Percentiles rank a stretch among this genome's conserved stretches.
These are phyloP conservation scores for Ashinkailepas kermadecensis DNA, from an alignment of 2,888 invertebrate genomes.

Conservation along the genomic window DNA sequence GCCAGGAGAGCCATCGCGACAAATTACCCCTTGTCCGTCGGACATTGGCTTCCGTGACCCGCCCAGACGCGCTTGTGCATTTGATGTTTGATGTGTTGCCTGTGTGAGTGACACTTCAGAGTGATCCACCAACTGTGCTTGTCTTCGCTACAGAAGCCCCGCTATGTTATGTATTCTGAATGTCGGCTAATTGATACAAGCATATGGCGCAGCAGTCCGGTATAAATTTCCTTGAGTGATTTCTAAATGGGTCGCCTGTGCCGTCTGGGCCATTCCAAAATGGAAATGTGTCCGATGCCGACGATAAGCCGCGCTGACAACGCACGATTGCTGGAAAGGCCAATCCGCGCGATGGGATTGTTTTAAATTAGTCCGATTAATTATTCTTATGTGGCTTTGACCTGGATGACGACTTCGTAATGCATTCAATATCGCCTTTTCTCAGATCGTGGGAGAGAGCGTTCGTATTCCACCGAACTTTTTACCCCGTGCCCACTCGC, in stretches of 20 bases:
- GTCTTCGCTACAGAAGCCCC: neutral
- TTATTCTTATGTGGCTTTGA: too few relatives aligned
- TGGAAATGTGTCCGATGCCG: neutral
- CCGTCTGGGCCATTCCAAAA: neutral
- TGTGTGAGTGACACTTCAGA: too few relatives aligned
- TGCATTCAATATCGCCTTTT: too few relatives aligned
- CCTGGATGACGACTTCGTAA: too few relatives aligned
- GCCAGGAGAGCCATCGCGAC: neutral
- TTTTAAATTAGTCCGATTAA: too few relatives aligned
- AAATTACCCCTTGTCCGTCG: neutral
- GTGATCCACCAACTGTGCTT: too few relatives aligned
- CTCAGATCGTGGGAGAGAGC: neutral
- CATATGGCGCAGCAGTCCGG: neutral
- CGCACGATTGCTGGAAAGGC: too few relatives aligned
- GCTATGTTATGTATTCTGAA: neutral
- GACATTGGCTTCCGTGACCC: neutral
- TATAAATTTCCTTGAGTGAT: constrained; percentile 9
- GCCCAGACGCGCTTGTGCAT: too few relatives aligned
- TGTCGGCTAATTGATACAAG: constrained; percentile 11
- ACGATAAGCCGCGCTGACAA: neutral
- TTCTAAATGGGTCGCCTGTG: neutral
- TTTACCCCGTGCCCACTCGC: neutral
- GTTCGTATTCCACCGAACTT: neutral
- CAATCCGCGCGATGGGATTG: too few relatives aligned
- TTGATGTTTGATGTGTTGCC: too few relatives aligned